A percentile compares a stretch with the other conserved stretches of the same genome.
These are phyloP conservation scores for Acanthisitta chloris DNA, from an alignment of 2,113 vertebrate genomes.

Conservation along the genomic window DNA sequence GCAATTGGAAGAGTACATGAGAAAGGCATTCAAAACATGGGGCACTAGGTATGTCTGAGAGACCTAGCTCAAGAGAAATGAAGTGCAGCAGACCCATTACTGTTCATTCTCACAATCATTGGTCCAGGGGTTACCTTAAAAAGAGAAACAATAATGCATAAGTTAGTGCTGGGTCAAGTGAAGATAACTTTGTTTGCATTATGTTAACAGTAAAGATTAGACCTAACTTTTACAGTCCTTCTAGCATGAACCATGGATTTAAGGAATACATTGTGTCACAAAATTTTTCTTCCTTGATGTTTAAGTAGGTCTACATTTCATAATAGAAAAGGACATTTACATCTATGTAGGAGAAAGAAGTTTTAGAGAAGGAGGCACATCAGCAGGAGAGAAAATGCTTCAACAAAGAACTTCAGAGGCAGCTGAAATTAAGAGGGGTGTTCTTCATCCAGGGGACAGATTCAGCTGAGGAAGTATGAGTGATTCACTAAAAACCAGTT, in stretches of 20 bases:
- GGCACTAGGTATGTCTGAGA: background rate
- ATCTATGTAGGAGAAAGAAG: background rate
- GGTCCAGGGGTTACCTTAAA: background rate
- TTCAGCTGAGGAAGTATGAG: background rate
- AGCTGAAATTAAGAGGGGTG: background rate
- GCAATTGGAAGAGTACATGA: background rate
- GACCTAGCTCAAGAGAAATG: background rate
- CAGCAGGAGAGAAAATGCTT: background rate
- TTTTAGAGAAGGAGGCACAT: background rate
- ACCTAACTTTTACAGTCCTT: background rate
- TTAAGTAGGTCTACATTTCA: background rate
- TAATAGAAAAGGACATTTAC: background rate
- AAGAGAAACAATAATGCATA: background rate
- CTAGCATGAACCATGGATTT: background rate
- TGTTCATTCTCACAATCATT: background rate
- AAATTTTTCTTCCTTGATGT: background rate
- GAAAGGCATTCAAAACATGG: background rate
- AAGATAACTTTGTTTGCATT: background rate
- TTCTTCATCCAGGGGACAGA: background rate
- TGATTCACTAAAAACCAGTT: background rate
- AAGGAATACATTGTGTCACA: background rate
- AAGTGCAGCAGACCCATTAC: background rate
- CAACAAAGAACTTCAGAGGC: background rate
- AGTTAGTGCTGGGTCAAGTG: background rate
- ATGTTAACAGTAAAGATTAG: background rate